Evolutionary conservation across 64 coral and sea anemone species (phyloP).

Genomic region (Anthopleura sola): DNA sequence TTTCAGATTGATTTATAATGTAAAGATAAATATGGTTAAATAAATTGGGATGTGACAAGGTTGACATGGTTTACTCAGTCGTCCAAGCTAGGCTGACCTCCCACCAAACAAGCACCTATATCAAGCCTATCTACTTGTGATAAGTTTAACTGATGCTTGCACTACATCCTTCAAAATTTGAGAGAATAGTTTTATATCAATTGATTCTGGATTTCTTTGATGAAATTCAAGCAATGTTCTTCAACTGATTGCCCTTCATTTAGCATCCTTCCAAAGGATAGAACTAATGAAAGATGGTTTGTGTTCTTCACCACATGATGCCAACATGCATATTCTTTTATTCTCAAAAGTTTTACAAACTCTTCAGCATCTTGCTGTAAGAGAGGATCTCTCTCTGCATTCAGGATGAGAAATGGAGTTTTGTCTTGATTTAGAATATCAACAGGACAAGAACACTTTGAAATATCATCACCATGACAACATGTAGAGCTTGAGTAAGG

Average conservation of each 20-base stretch:
- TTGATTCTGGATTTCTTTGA: not conserved
- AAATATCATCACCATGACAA: not conserved
- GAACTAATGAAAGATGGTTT: conserved; percentile 17
- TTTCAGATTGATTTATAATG: too few relatives aligned
- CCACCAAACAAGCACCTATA: too few relatives aligned
- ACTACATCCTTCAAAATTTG: too few relatives aligned
- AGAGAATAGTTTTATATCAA: not conserved
- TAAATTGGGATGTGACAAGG: too few relatives aligned
- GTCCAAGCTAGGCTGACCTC: too few relatives aligned
- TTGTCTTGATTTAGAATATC: not conserved
- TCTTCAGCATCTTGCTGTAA: not conserved
- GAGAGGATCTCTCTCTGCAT: not conserved
- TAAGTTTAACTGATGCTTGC: too few relatives aligned
- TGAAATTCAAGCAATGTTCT: conserved; percentile 2
- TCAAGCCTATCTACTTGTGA: too few relatives aligned
- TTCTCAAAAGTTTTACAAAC: not conserved
- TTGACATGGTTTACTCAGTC: too few relatives aligned
- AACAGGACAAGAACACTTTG: not conserved
- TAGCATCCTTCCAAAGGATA: not conserved
- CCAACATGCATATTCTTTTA: not conserved
- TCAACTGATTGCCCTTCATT: not conserved
- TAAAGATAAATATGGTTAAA: too few relatives aligned
- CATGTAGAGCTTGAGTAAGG: not conserved
- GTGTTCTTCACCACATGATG: not conserved
- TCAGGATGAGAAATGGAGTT: conserved; percentile 8